A percentile compares a stretch with the other conserved stretches of the same genome.
These are phyloP conservation scores for Phodopus roborovskii DNA, from an alignment of 2,113 vertebrate genomes.

Conservation along the genomic window DNA sequence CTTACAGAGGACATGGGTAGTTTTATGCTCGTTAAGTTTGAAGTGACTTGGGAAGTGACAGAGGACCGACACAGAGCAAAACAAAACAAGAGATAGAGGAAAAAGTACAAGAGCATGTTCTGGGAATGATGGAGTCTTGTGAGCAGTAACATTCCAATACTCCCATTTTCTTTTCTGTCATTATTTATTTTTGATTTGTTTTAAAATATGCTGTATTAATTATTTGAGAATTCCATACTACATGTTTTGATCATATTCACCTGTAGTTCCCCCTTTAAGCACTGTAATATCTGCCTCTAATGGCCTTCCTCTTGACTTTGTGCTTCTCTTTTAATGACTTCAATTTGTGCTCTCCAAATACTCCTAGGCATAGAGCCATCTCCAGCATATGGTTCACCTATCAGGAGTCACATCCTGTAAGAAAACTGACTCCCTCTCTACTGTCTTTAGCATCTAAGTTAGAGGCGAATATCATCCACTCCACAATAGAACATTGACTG, in stretches of 20 bases:
- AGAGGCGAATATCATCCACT: not conserved
- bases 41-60: slow-evolving; percentile 66
- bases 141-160: slow-evolving; percentile 63
- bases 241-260: not conserved
- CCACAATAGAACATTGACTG: not conserved
- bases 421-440: not conserved
- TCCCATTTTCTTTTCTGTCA: slow-evolving; percentile 32
- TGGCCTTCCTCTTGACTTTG: no score
- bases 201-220: not conserved
- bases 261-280: accelerated
- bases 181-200: not conserved
- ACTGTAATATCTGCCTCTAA: not conserved
- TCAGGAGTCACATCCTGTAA: not conserved
- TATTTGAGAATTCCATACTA: not conserved
- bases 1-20: slow-evolving; percentile 47
- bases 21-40: not conserved
- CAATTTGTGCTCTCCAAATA: no score
- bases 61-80: slow-evolving; percentile 68
- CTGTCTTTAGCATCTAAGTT: not conserved
- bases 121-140: slow-evolving; percentile 57
- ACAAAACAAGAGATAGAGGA: slow-evolving; percentile 73
- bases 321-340: no score
- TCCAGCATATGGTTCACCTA: not conserved
- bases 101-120: slow-evolving; percentile 70
- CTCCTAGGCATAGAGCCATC: not conserved